Conservation (phyloP, 2,888 invertebrate species). For the Diarsia brunnea region DNA sequence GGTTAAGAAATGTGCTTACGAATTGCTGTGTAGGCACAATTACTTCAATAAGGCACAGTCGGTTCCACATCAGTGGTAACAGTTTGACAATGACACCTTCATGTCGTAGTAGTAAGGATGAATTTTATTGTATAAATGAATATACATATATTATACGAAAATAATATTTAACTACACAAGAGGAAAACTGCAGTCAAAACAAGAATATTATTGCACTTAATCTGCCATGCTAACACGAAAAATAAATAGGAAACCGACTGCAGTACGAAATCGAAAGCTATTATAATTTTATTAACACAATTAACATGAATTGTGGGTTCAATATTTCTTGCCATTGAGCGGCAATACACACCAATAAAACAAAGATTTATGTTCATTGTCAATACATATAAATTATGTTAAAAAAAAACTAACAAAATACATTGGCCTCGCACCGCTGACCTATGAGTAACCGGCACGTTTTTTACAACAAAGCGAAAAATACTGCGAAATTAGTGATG, state of each 20-base stretch:
- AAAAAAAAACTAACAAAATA: conserved; percentile 70
- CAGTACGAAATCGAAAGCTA: conserved; percentile 30
- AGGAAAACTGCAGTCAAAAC: neutral
- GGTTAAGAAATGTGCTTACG: neutral
- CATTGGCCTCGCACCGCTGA: conserved; percentile 83
- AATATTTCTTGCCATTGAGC: conserved; percentile 61
- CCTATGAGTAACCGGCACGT: conserved; percentile 85
- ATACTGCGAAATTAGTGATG: conserved; percentile 66
- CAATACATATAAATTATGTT: conserved; percentile 71
- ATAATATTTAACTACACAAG: neutral
- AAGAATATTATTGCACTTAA: neutral
- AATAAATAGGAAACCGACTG: conserved; percentile 35
- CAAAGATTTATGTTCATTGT: conserved; percentile 69
- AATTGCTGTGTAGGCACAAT: too few relatives aligned
- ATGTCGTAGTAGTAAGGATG: neutral
- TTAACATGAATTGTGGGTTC: conserved; percentile 55
- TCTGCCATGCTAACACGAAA: conserved; percentile 8
- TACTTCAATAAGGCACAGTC: neutral
- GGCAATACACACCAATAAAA: conserved; percentile 62
- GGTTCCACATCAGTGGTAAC: neutral
- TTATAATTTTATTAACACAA: conserved; percentile 60
- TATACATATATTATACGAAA: too few relatives aligned
- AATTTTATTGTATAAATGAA: too few relatives aligned
- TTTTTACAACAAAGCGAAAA: conserved; percentile 74
- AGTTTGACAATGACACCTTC: too few relatives aligned